phyloP scores from a whole-genome alignment of 2,113 vertebrate genomes.

The Electrona antarctica region DNA sequence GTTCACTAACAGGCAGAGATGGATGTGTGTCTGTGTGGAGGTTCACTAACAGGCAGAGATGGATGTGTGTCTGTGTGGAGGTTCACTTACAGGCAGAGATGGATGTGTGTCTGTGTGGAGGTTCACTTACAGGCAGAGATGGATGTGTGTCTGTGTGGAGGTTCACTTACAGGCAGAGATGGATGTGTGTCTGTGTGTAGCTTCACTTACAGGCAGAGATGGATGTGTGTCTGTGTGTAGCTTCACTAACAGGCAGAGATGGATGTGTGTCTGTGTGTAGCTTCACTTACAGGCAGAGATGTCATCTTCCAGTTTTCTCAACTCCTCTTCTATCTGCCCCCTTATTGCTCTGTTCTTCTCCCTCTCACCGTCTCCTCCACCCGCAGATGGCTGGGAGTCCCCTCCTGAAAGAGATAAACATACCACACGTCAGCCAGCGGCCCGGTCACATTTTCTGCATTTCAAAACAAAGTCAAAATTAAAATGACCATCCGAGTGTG shows the following conservation, averaged over 20 bases:
- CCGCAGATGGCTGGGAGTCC: conserved; percentile 55
- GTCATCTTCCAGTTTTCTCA: conserved; percentile 88
- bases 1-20: too few species aligned
- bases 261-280: not conserved
- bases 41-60: too few species aligned
- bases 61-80: too few species aligned
- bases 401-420: conserved; percentile 56
- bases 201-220: not conserved
- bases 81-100: too few species aligned
- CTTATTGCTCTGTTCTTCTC: conserved; percentile 82
- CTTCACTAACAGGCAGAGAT: conserved; percentile 83
- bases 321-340: conserved; percentile 85
- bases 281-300: conserved; percentile 83
- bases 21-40: too few species aligned
- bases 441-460: not conserved
- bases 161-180: too few species aligned
- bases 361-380: conserved; percentile 74
- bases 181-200: too few species aligned
- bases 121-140: too few species aligned
- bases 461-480: not conserved
- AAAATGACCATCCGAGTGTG: not conserved
- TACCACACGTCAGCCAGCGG: not conserved
- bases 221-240: conserved; percentile 9
- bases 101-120: too few species aligned
- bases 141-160: too few species aligned